Conservation (phyloP, 2,888 invertebrate genomes). For the Acleris laterana region DNA sequence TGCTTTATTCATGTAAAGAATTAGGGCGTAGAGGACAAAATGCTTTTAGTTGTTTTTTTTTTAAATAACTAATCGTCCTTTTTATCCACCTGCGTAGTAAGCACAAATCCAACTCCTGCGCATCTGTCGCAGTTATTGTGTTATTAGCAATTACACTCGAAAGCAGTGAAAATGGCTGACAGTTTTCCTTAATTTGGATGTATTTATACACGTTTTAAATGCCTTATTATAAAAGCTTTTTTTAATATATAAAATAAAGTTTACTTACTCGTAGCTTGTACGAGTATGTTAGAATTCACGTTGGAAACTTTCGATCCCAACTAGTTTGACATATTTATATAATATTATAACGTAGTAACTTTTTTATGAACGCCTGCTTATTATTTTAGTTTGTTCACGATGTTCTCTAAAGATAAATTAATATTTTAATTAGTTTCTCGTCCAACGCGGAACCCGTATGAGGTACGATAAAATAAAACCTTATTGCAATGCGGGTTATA, state of each 20-base stretch:
- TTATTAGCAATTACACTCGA: too few species aligned
- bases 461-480: background rate
- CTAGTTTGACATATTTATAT: too few species aligned
- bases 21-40: constrained; percentile 17
- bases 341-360: too few species aligned
- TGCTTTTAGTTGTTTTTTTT: constrained; percentile 19
- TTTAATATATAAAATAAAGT: too few species aligned
- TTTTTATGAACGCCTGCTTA: too few species aligned
- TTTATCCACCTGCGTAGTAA: constrained; percentile 23
- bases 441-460: constrained; percentile 28
- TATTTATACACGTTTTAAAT: too few species aligned
- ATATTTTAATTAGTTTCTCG: constrained; percentile 13
- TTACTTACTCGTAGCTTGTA: too few species aligned
- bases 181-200: too few species aligned
- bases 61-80: constrained; percentile 13
- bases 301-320: too few species aligned
- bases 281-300: too few species aligned
- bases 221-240: too few species aligned
- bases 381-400: background rate
- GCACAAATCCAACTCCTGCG: constrained; percentile 11
- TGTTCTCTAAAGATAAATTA: background rate
- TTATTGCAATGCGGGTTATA: constrained; percentile 20
- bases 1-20: constrained; percentile 22
- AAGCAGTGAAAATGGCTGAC: too few species aligned
- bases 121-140: constrained; percentile 22